These are phyloP conservation scores for Diabrotica undecimpunctata DNA, from an alignment of 1,140 invertebrate species.

Conservation along the genomic window DNA sequence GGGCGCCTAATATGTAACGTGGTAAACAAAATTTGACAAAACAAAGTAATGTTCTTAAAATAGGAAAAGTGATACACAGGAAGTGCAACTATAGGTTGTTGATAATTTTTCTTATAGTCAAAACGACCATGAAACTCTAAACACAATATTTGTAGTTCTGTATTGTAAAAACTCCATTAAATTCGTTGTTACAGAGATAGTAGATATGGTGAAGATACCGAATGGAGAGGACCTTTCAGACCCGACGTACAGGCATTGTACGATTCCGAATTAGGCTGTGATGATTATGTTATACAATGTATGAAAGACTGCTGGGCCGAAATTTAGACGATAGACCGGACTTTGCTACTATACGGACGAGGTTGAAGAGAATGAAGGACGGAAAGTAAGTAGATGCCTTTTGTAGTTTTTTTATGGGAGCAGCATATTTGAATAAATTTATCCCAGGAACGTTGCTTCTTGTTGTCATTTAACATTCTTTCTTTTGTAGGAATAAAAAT, in stretches of 20 bases:
- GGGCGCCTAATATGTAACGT: too few species aligned
- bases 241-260: conserved; percentile 68
- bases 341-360: conserved; percentile 71
- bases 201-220: conserved; percentile 71
- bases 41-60: too few species aligned
- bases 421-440: neutral
- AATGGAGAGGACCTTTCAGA: conserved; percentile 66
- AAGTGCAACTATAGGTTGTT: too few species aligned
- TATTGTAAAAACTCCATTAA: too few species aligned
- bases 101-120: too few species aligned
- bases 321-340: conserved; percentile 75
- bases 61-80: too few species aligned
- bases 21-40: too few species aligned
- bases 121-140: too few species aligned
- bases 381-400: conserved; percentile 61
- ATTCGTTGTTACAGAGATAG: conserved; percentile 61
- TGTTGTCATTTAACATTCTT: neutral
- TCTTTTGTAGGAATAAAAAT: conserved; percentile 66
- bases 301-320: conserved; percentile 87
- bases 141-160: too few species aligned
- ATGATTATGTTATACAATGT: conserved; percentile 71
- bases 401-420: neutral
- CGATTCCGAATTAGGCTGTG: conserved; percentile 62
- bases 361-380: conserved; percentile 82
- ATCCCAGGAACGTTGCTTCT: too few species aligned